Percentiles rank a stretch among this genome's conserved stretches.
These are phyloP conservation scores for Drosophila testacea DNA, from an alignment of 2,888 invertebrate species.

Conservation along the genomic window DNA sequence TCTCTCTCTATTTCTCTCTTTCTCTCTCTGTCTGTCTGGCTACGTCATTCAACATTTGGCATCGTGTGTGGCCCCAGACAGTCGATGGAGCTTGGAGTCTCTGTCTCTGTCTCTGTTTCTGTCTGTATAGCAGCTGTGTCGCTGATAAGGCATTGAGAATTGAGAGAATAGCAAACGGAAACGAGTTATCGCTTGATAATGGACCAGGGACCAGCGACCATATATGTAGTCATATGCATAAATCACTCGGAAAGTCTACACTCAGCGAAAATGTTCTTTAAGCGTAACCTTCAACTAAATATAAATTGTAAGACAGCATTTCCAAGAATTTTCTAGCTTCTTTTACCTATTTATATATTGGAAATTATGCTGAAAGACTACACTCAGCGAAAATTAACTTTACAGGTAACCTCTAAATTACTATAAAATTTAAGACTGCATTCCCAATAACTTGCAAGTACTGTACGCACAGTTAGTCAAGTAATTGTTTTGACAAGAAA, in stretches of 20 bases:
- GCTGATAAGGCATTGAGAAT: slow-evolving; percentile 21
- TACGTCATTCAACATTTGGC: slow-evolving; percentile 46
- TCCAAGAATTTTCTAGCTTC: too few species aligned
- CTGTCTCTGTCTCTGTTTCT: background rate
- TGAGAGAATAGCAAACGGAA: slow-evolving; percentile 44
- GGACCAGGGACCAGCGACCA: slow-evolving; percentile 47
- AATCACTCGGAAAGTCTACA: slow-evolving; percentile 12
- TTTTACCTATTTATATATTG: too few species aligned
- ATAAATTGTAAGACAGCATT: too few species aligned
- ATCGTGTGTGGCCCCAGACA: slow-evolving; percentile 51
- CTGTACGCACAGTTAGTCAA: too few species aligned
- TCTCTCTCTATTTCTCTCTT: background rate
- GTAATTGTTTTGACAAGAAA: too few species aligned
- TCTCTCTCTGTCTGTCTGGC: slow-evolving; percentile 16
- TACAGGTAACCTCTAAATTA: too few species aligned
- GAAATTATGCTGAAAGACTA: too few species aligned
- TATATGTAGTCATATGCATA: slow-evolving; percentile 18
- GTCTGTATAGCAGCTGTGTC: slow-evolving; percentile 40
- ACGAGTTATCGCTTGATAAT: slow-evolving; percentile 66
- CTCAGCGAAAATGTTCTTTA: background rate
- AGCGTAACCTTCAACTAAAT: too few species aligned
- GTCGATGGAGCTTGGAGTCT: slow-evolving; percentile 6
- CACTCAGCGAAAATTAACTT: too few species aligned
- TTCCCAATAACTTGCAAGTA: too few species aligned
- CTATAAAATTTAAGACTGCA: too few species aligned